A percentile compares a stretch with the other conserved stretches of the same genome.
These are phyloP conservation scores for Dasysyrphus tricinctus DNA, from an alignment of 2,888 invertebrate genomes.

Conservation along the genomic window DNA sequence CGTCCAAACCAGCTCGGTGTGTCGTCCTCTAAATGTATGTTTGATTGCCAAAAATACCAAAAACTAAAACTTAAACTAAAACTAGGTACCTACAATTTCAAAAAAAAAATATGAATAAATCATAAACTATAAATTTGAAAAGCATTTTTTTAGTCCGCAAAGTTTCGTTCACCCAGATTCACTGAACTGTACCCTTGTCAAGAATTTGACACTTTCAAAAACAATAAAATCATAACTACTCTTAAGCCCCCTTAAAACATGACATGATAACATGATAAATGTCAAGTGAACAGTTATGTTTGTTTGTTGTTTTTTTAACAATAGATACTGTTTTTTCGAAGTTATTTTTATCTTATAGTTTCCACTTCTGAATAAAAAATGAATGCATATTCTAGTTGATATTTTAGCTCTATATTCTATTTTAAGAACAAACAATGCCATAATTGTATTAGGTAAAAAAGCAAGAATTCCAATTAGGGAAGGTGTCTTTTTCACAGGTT, in stretches of 20 bases:
- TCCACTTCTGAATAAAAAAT: background rate
- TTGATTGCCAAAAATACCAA: too few relatives aligned
- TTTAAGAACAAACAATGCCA: constrained; percentile 3
- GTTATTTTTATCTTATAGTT: constrained; percentile 14
- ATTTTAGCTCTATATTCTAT: background rate
- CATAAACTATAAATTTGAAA: background rate
- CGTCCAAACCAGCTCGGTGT: too few relatives aligned
- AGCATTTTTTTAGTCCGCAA: background rate
- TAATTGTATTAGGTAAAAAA: background rate
- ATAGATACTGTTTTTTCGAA: background rate
- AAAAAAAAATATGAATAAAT: background rate
- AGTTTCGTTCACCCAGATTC: background rate
- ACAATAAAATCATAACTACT: background rate
- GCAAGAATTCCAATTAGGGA: constrained; percentile 15
- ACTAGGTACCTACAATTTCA: too few relatives aligned
- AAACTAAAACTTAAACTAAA: too few relatives aligned
- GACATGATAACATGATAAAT: constrained; percentile 9
- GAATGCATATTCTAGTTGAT: background rate
- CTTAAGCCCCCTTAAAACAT: background rate
- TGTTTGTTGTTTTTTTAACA: background rate
- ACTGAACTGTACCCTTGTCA: background rate
- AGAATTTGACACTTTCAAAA: background rate
- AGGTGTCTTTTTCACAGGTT: background rate
- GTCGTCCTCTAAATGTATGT: too few relatives aligned
- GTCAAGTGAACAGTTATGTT: background rate